phyloP scores from a whole-genome alignment of 2,888 invertebrate species.

The Xanthia icteritia region DNA sequence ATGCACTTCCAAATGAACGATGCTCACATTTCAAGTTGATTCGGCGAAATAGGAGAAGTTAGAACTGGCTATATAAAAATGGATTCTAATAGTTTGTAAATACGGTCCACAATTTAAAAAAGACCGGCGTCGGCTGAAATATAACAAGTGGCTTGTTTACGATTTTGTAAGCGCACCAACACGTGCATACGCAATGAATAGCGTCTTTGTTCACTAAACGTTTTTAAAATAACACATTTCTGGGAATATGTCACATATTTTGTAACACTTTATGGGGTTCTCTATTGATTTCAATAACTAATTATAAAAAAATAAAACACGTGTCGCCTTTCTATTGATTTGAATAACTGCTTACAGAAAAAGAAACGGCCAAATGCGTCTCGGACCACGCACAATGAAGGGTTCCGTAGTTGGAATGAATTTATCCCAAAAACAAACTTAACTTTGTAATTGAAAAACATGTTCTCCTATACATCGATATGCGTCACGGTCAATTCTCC shows the following conservation, averaged over 20 bases:
- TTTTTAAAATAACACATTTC: conserved; percentile 14
- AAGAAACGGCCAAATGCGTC: neutral
- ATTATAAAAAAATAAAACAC: conserved; percentile 8
- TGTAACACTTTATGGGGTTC: conserved; percentile 22
- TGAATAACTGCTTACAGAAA: neutral
- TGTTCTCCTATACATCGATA: no score
- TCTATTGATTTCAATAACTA: neutral
- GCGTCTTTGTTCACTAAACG: neutral
- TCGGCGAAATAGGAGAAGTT: neutral
- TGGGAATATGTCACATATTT: conserved; percentile 38
- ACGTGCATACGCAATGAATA: conserved; percentile 23
- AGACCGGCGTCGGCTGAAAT: neutral
- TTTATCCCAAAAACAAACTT: neutral
- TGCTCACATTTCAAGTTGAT: conserved; percentile 23
- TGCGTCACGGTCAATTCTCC: neutral
- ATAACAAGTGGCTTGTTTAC: neutral
- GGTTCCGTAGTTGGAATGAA: neutral
- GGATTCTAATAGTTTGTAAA: neutral
- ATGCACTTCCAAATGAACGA: conserved; percentile 1
- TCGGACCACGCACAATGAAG: neutral
- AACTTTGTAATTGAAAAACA: no score
- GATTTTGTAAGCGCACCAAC: conserved; percentile 9
- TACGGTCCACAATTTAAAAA: conserved; percentile 9
- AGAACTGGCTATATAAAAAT: neutral
- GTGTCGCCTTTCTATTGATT: neutral